phyloP scores from a whole-genome alignment of 53 echinoderm and acorn worm genomes.

The Luidia sarsii region DNA sequence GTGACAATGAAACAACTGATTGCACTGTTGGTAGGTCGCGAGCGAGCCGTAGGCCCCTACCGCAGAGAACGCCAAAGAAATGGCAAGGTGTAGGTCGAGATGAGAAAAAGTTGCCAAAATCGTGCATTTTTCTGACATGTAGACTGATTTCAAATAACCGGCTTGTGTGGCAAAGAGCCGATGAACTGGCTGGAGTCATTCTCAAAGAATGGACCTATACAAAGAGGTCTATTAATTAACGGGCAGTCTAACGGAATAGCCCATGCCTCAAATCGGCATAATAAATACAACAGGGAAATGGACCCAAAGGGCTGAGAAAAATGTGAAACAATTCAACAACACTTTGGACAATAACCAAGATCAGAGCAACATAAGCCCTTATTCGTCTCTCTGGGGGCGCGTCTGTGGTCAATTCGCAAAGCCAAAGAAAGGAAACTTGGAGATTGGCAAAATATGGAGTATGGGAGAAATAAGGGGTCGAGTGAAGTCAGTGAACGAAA shows the following conservation, averaged over 20 bases:
- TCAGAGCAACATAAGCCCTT: constrained; percentile 35
- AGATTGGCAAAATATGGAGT: constrained; percentile 1
- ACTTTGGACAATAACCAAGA: constrained; percentile 4
- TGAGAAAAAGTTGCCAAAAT: not conserved
- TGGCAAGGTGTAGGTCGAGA: constrained; percentile 10
- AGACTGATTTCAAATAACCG: not conserved
- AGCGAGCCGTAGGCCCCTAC: constrained; percentile 26
- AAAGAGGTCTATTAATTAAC: too few species aligned
- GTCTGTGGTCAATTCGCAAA: not conserved
- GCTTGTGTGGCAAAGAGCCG: too few species aligned
- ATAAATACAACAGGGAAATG: too few species aligned
- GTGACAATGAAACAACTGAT: too few species aligned
- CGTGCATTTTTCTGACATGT: not conserved
- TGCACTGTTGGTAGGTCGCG: too few species aligned
- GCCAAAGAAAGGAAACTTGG: constrained; percentile 12
- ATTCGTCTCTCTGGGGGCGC: not conserved
- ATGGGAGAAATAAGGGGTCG: not conserved
- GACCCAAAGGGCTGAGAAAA: too few species aligned
- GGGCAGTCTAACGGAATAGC: too few species aligned
- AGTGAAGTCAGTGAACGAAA: constrained; percentile 26
- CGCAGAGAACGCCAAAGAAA: constrained; percentile 46
- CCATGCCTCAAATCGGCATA: too few species aligned
- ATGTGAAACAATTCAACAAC: not conserved
- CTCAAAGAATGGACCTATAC: too few species aligned
- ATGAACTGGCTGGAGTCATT: too few species aligned